Percentiles rank a stretch among this genome's conserved stretches.
These are phyloP conservation scores for Callyntrura sp. DNA, from an alignment of 2,888 invertebrate genomes.

Conservation along the genomic window DNA sequence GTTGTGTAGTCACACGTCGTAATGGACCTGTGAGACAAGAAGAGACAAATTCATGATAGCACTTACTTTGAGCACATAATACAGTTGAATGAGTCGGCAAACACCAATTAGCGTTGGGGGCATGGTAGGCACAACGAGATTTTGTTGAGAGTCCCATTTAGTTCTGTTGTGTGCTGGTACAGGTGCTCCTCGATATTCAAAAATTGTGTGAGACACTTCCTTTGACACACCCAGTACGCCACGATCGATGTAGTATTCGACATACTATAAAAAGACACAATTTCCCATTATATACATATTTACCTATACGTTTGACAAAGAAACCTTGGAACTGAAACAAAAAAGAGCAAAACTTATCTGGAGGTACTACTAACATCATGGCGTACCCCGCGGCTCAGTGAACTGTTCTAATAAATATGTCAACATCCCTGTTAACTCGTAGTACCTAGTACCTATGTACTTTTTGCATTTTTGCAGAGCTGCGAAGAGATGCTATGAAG, in stretches of 20 bases:
- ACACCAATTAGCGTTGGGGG: constrained; percentile 91
- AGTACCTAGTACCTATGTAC: no score
- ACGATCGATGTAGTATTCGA: constrained; percentile 91
- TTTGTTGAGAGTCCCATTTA: constrained; percentile 89
- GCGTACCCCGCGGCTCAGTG: constrained; percentile 11
- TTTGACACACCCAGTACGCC: constrained; percentile 91
- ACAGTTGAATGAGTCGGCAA: constrained; percentile 90
- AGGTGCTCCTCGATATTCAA: constrained; percentile 90
- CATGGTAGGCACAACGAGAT: constrained; percentile 90
- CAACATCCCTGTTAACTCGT: no score
- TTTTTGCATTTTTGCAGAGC: no score
- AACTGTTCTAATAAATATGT: constrained; percentile 7
- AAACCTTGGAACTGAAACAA: no score
- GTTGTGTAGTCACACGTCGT: neutral
- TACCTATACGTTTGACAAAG: no score
- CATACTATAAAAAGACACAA: constrained; percentile 87
- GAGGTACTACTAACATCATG: no score
- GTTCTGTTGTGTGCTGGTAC: constrained; percentile 88
- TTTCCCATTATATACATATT: no score
- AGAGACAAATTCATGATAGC: neutral
- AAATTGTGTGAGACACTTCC: constrained; percentile 89
- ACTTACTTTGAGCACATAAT: constrained; percentile 90
- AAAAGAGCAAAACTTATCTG: no score
- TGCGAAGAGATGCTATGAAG: no score
- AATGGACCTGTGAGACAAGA: neutral